A percentile compares a stretch with the other conserved stretches of the same genome.
Evolutionary conservation across 2,797 vertebrate genomes (phyloP).

Genomic region (Cryptoprocta ferox): DNA sequence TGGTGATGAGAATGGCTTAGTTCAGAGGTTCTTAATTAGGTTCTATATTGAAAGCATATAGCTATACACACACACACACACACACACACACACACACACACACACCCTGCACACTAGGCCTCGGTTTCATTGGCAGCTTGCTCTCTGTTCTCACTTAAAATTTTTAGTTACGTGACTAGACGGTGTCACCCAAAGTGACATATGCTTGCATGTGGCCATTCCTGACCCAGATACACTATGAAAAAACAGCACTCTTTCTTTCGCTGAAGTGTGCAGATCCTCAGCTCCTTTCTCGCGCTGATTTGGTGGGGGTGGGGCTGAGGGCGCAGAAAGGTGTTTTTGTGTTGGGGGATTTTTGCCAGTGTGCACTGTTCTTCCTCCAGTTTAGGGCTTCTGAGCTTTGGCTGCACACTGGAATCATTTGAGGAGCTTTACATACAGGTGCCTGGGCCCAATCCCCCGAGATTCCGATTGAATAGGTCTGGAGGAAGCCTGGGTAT

Average conservation of each 20-base stretch:
- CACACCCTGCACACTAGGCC: neutral
- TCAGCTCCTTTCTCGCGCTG: neutral
- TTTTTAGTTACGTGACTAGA: neutral
- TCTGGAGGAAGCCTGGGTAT: neutral
- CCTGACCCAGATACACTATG: neutral
- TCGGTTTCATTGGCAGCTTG: neutral
- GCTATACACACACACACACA: too few species aligned
- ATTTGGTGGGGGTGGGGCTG: neutral
- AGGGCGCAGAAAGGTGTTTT: neutral
- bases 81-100: too few species aligned
- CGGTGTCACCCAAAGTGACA: neutral
- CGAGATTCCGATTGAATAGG: neutral
- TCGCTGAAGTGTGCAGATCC: neutral
- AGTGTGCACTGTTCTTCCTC: neutral
- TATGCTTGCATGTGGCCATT: neutral
- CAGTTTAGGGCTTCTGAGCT: neutral
- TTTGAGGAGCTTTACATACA: neutral
- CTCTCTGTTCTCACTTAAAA: neutral
- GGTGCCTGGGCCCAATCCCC: neutral
- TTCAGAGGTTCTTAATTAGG: neutral
- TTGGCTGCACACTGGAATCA: neutral
- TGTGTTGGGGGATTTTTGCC: neutral
- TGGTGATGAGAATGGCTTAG: neutral
- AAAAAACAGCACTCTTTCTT: neutral
- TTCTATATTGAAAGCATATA: neutral